phyloP scores from a whole-genome alignment of 2,797 vertebrate species.

The Tachyglossus aculeatus region DNA sequence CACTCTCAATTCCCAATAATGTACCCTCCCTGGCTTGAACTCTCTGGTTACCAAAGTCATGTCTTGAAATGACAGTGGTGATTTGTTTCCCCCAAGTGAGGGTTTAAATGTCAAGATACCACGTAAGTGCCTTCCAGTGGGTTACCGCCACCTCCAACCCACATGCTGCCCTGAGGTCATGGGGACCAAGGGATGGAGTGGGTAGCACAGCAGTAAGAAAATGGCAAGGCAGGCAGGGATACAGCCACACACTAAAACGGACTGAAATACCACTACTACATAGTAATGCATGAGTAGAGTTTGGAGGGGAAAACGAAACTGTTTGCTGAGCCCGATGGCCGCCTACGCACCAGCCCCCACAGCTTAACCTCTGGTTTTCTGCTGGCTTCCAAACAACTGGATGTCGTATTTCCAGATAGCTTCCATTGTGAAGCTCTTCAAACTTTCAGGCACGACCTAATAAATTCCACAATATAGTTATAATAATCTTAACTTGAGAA shows the following conservation, averaged over 20 bases:
- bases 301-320: constrained; percentile 12
- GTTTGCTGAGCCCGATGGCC: neutral
- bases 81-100: neutral
- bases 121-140: neutral
- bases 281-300: neutral
- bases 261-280: neutral
- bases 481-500: too few species aligned
- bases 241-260: neutral
- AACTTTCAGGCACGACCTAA: too few species aligned
- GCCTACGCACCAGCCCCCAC: neutral
- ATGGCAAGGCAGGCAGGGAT: too few species aligned
- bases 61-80: neutral
- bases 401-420: neutral
- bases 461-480: too few species aligned
- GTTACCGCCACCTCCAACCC: neutral
- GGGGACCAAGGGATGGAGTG: neutral
- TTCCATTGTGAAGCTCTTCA: neutral
- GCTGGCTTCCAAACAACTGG: neutral
- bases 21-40: neutral
- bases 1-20: neutral
- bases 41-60: neutral
- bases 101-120: neutral
- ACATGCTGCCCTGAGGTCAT: neutral
- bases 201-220: neutral
- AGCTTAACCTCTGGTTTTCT: constrained; percentile 5